Evolutionary conservation across 2,888 invertebrate genomes (phyloP).

Genomic region (Amblyjoppa proteus): DNA sequence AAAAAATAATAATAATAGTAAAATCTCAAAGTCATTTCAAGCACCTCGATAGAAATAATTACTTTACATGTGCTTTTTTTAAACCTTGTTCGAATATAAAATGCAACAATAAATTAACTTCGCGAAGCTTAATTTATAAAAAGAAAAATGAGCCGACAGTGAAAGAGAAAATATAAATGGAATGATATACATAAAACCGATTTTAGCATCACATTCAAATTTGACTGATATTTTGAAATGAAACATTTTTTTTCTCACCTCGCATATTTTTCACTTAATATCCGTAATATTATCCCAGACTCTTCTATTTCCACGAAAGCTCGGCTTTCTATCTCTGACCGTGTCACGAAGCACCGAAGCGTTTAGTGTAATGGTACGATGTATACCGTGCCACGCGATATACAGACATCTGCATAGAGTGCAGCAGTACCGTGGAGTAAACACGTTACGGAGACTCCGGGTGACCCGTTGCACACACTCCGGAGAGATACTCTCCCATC

Average conservation of each 20-base stretch:
- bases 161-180: neutral
- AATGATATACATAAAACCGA: too few relatives aligned
- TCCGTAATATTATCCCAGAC: neutral
- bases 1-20: too few relatives aligned
- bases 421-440: conserved; percentile 3
- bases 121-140: neutral
- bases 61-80: neutral
- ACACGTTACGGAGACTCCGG: neutral
- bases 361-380: conserved; percentile 16
- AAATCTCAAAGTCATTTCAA: neutral
- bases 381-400: neutral
- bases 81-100: neutral
- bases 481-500: conserved; percentile 37
- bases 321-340: conserved; percentile 16
- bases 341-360: conserved; percentile 6
- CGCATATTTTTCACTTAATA: neutral
- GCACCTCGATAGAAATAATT: neutral
- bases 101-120: neutral
- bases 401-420: conserved; percentile 18
- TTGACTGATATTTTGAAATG: neutral
- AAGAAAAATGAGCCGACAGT: neutral
- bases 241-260: neutral
- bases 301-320: conserved; percentile 6
- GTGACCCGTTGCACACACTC: conserved; percentile 15
- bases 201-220: neutral